These are phyloP conservation scores for Thumatha senex DNA, from an alignment of 2,888 invertebrate genomes.

Conservation along the genomic window DNA sequence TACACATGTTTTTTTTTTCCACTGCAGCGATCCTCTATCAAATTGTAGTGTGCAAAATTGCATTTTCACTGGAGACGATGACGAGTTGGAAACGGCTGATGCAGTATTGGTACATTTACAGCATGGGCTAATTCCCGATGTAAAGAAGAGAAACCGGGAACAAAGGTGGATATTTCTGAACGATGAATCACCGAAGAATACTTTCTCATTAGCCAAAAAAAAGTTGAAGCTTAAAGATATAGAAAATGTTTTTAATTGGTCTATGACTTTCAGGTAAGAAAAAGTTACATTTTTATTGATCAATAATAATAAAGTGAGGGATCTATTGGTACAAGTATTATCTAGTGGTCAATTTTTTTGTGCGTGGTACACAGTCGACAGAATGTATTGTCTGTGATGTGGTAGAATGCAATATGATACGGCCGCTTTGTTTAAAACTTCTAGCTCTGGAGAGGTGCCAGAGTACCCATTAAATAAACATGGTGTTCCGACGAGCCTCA, in stretches of 20 bases:
- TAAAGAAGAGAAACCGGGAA: slow-evolving; percentile 44
- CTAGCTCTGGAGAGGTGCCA: too few relatives aligned
- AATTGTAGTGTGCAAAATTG: slow-evolving; percentile 86
- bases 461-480: too few relatives aligned
- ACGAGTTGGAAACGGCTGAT: slow-evolving; percentile 79
- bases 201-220: slow-evolving; percentile 70
- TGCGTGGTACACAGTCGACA: too few relatives aligned
- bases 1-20: slow-evolving; percentile 5
- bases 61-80: slow-evolving; percentile 79
- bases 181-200: slow-evolving; percentile 86
- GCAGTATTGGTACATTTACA: slow-evolving; percentile 85
- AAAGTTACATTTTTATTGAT: too few relatives aligned
- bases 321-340: too few relatives aligned
- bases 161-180: slow-evolving; percentile 89
- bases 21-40: slow-evolving; percentile 79
- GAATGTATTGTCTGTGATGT: too few relatives aligned
- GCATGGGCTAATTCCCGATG: slow-evolving; percentile 46
- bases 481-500: too few relatives aligned
- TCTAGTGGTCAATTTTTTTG: too few relatives aligned
- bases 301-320: too few relatives aligned
- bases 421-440: too few relatives aligned
- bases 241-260: slow-evolving; percentile 87
- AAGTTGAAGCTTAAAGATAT: slow-evolving; percentile 63
- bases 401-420: too few relatives aligned
- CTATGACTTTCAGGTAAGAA: slow-evolving; percentile 85